Percentiles rank a stretch among this genome's conserved stretches.
phyloP scores from a whole-genome alignment of 2,113 vertebrate species.

The Clarias macrocephalus region DNA sequence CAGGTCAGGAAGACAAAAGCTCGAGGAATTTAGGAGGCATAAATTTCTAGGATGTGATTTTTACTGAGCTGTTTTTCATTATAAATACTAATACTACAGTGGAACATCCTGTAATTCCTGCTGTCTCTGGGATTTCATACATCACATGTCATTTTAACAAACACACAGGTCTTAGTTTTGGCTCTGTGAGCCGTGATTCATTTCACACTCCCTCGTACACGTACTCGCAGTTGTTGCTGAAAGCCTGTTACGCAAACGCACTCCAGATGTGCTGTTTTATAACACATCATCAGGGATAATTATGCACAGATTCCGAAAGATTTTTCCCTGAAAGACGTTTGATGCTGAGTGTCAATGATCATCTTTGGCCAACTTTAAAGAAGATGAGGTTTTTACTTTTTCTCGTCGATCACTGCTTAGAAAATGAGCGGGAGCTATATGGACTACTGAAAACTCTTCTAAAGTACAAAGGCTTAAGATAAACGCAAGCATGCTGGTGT shows the following conservation, averaged over 20 bases:
- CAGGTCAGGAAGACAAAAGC: not conserved
- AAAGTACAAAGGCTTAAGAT: constrained; percentile 9
- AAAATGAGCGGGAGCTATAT: constrained; percentile 14
- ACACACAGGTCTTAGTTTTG: not conserved
- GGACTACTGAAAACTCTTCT: not conserved
- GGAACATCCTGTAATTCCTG: not conserved
- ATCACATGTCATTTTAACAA: not conserved
- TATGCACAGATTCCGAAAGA: not conserved
- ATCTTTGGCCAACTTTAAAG: not conserved
- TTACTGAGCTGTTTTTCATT: not conserved
- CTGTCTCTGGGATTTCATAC: not conserved
- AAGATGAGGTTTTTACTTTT: not conserved
- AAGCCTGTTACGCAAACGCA: not conserved
- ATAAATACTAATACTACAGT: not conserved
- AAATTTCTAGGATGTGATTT: not conserved
- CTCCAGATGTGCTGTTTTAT: constrained; percentile 12
- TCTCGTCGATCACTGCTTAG: not conserved
- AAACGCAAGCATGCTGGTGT: not conserved
- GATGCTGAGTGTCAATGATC: constrained; percentile 12
- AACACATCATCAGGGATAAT: constrained; percentile 15
- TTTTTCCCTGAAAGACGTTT: constrained; percentile 1
- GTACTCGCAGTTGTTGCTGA: not conserved
- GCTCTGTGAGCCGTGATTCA: not conserved
- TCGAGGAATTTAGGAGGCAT: not conserved
- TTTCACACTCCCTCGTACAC: not conserved